These are phyloP conservation scores for Rhinoraja longicauda DNA, from an alignment of 2,797 vertebrate species.

Conservation along the genomic window DNA sequence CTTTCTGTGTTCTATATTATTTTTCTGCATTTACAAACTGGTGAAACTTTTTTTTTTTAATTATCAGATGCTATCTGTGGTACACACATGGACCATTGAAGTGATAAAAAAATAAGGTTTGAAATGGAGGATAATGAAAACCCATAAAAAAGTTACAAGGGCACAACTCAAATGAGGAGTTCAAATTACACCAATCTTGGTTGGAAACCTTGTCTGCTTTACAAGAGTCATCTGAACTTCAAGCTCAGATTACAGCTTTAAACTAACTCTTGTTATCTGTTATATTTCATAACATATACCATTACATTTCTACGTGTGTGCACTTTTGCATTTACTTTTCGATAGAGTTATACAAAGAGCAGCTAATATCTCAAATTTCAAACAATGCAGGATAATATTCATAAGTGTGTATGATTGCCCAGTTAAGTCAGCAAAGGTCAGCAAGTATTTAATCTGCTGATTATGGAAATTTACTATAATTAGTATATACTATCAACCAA, in stretches of 20 bases:
- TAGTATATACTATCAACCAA: not conserved
- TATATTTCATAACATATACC: conserved; percentile 19
- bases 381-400: not conserved
- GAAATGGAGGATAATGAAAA: not conserved
- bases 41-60: not conserved
- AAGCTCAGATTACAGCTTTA: conserved; percentile 27
- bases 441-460: not conserved
- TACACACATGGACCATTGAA: not conserved
- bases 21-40: not conserved
- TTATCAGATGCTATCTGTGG: not conserved
- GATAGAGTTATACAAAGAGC: not conserved
- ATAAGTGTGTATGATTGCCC: not conserved
- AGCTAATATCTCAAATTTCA: not conserved
- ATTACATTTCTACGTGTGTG: not conserved
- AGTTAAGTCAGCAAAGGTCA: not conserved
- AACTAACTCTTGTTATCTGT: conserved; percentile 18
- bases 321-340: conserved; percentile 7
- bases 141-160: not conserved
- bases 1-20: not conserved
- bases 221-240: conserved; percentile 9
- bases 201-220: not conserved
- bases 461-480: not conserved
- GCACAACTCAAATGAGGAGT: not conserved
- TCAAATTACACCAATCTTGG: not conserved
- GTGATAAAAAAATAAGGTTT: not conserved